Evolutionary conservation across 2,113 vertebrate species (phyloP).

Genomic region (Marmota flaviventris): DNA sequence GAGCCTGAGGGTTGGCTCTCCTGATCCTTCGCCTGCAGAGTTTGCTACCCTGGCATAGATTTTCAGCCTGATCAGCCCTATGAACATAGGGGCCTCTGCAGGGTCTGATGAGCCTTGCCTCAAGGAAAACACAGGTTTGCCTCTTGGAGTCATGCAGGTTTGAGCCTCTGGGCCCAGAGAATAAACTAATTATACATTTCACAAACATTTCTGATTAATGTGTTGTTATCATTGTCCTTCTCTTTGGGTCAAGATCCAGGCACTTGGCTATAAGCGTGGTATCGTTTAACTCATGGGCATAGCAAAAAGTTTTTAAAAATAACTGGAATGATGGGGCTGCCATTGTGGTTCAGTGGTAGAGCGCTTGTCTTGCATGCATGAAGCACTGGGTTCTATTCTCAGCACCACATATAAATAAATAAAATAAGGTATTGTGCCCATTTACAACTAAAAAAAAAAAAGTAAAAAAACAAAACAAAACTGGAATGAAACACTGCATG

Average conservation of each 20-base stretch:
- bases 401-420: too few relatives aligned
- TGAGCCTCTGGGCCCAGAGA: background rate
- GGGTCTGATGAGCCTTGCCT: background rate
- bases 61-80: background rate
- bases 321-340: background rate
- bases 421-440: too few relatives aligned
- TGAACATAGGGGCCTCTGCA: background rate
- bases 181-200: background rate
- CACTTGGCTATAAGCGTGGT: background rate
- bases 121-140: background rate
- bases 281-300: background rate
- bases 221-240: background rate
- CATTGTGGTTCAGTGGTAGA: too few relatives aligned
- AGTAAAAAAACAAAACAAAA: background rate
- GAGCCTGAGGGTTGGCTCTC: background rate
- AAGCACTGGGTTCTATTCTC: too few relatives aligned
- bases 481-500: background rate
- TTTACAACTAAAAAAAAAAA: too few relatives aligned
- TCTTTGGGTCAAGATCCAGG: background rate
- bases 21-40: background rate
- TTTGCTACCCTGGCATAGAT: background rate
- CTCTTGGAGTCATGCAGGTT: background rate
- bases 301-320: constrained; percentile 62
- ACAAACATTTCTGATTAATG: background rate
- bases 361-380: too few relatives aligned